Conservation (phyloP, 2,888 invertebrate genomes). For the Pandemis heparana region DNA sequence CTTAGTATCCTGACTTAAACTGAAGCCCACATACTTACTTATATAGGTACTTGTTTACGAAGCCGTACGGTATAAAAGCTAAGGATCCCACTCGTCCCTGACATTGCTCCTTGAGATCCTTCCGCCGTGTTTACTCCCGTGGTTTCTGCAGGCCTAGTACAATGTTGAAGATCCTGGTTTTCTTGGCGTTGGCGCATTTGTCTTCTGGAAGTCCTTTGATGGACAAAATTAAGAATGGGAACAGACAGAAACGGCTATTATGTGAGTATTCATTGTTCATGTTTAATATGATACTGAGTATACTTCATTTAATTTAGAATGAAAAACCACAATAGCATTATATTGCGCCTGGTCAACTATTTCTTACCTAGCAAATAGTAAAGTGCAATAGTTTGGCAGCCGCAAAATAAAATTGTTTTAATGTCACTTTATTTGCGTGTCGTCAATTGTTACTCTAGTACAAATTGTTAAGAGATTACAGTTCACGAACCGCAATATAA, state of each 20-base stretch:
- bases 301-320: too few species aligned
- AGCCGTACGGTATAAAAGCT: constrained; percentile 78
- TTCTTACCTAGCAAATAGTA: too few species aligned
- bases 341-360: too few species aligned
- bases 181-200: constrained; percentile 54
- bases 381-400: too few species aligned
- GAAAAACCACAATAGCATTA: too few species aligned
- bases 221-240: constrained; percentile 12
- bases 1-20: constrained; percentile 72
- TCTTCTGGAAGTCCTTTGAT: constrained; percentile 38
- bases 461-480: too few species aligned
- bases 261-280: constrained; percentile 60
- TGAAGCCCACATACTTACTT: constrained; percentile 74
- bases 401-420: too few species aligned
- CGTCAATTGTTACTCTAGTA: too few species aligned
- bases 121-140: constrained; percentile 47
- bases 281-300: too few species aligned
- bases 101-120: constrained; percentile 70
- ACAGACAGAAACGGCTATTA: constrained; percentile 66
- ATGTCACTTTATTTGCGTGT: too few species aligned
- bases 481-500: too few species aligned
- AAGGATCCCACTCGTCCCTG: constrained; percentile 74
- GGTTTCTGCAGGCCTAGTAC: constrained; percentile 54
- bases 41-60: constrained; percentile 70
- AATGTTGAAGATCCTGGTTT: constrained; percentile 62